Evolutionary conservation across 2,888 invertebrate genomes (phyloP).

Genomic region (Willowsia nigromaculata): DNA sequence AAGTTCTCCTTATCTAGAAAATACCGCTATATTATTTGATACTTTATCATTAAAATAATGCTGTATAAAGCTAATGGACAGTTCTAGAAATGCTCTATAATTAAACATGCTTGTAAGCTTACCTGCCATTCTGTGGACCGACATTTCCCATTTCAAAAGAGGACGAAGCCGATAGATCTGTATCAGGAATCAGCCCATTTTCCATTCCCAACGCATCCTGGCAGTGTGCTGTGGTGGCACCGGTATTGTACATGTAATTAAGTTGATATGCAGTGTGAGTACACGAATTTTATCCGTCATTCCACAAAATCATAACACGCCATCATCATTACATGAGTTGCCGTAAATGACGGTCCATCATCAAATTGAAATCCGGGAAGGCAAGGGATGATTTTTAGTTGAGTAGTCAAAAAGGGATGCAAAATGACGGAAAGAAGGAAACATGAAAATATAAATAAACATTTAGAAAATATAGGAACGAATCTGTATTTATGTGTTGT

Average conservation of each 20-base stretch:
- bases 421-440: background rate
- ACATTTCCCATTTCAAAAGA: constrained; percentile 85
- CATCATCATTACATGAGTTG: background rate
- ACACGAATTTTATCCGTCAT: background rate
- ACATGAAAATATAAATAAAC: constrained; percentile 29
- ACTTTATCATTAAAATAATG: too few relatives aligned
- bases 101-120: too few relatives aligned
- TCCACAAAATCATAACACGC: constrained; percentile 1
- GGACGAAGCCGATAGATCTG: constrained; percentile 85
- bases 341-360: constrained; percentile 54
- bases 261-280: background rate
- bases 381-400: background rate
- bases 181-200: constrained; percentile 84
- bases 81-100: too few relatives aligned
- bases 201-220: constrained; percentile 85
- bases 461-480: background rate
- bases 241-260: background rate
- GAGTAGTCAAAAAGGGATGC: background rate
- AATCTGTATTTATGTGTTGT: constrained; percentile 33
- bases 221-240: constrained; percentile 82
- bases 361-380: constrained; percentile 6
- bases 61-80: too few relatives aligned
- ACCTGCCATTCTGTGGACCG: constrained; percentile 86
- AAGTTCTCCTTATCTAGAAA: too few relatives aligned
- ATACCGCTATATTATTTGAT: too few relatives aligned